A percentile compares a stretch with the other conserved stretches of the same genome.
Conservation (phyloP, 1,140 invertebrate species). For the Cotesia chilonis region DNA sequence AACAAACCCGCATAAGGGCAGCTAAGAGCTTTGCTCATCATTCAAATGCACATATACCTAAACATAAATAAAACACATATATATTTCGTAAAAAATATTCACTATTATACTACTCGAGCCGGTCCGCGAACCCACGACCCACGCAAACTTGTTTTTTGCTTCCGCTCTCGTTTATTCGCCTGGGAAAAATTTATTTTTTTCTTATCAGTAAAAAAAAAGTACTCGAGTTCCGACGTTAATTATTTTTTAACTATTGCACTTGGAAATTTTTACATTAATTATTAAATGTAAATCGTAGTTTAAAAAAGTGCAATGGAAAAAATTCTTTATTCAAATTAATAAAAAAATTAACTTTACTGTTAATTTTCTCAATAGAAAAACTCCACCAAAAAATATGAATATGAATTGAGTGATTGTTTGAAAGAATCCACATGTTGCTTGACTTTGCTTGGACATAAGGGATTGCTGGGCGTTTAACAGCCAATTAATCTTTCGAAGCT, state of each 20-base stretch:
- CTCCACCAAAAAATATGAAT: no score
- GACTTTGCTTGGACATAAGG: conserved; percentile 5
- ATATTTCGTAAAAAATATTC: not conserved
- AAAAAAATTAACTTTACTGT: no score
- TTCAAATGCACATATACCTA: no score
- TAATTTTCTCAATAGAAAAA: no score
- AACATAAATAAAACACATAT: not conserved
- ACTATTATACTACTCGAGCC: not conserved
- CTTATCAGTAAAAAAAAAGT: conserved; percentile 1
- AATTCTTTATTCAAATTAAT: no score
- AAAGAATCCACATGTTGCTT: not conserved
- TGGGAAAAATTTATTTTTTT: not conserved
- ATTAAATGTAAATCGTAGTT: no score
- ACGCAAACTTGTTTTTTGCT: conserved; percentile 5
- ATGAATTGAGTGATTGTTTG: no score
- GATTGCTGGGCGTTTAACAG: conserved; percentile 15
- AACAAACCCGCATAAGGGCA: conserved; percentile 27
- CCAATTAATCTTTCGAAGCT: conserved; percentile 24
- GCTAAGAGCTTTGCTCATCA: not conserved
- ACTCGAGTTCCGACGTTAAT: no score
- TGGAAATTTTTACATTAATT: no score
- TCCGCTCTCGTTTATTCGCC: conserved; percentile 10
- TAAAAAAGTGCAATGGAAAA: no score
- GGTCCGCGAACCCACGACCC: conserved; percentile 6
- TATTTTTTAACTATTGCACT: no score